Percentiles rank a stretch among this genome's conserved stretches.
These are phyloP conservation scores for Drosophila prolongata DNA, from an alignment of 2,888 invertebrate genomes.

Conservation along the genomic window DNA sequence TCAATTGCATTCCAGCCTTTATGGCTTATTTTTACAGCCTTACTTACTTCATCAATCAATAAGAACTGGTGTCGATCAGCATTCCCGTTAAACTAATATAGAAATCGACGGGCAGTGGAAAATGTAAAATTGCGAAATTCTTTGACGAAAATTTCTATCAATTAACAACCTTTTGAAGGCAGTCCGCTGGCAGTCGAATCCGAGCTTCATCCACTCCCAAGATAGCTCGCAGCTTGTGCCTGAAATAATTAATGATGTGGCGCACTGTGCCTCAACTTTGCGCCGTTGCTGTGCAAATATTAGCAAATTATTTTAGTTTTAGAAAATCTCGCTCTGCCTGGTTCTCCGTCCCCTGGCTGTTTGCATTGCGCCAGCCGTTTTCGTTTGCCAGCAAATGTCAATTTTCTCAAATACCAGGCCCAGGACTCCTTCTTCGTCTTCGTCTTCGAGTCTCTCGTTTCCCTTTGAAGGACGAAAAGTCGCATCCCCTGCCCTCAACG, in stretches of 20 bases:
- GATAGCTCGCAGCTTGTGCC: conserved; percentile 52
- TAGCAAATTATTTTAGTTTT: conserved; percentile 80
- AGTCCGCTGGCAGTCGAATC: conserved; percentile 14
- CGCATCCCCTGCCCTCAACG: conserved; percentile 35
- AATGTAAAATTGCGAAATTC: conserved; percentile 68
- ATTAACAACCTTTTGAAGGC: conserved; percentile 64
- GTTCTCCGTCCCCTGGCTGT: conserved; percentile 35
- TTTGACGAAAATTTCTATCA: conserved; percentile 60
- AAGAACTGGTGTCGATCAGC: conserved; percentile 7
- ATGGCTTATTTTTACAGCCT: not conserved
- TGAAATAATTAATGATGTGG: conserved; percentile 76
- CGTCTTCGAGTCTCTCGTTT: conserved; percentile 14
- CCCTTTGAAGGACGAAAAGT: conserved; percentile 47
- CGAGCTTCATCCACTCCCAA: conserved; percentile 37
- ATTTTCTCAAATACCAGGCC: conserved; percentile 44
- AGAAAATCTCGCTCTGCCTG: conserved; percentile 51
- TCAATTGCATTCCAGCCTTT: not conserved
- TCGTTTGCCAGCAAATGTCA: conserved; percentile 42
- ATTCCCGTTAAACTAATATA: conserved; percentile 50
- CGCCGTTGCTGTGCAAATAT: conserved; percentile 75
- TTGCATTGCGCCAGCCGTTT: conserved; percentile 50
- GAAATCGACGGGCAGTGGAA: conserved; percentile 23
- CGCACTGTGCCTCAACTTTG: conserved; percentile 39
- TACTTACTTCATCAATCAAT: conserved; percentile 27
- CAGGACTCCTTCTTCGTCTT: conserved; percentile 13